Evolutionary conservation across 2,888 invertebrate genomes (phyloP).

Genomic region (Aporophyla nigra): DNA sequence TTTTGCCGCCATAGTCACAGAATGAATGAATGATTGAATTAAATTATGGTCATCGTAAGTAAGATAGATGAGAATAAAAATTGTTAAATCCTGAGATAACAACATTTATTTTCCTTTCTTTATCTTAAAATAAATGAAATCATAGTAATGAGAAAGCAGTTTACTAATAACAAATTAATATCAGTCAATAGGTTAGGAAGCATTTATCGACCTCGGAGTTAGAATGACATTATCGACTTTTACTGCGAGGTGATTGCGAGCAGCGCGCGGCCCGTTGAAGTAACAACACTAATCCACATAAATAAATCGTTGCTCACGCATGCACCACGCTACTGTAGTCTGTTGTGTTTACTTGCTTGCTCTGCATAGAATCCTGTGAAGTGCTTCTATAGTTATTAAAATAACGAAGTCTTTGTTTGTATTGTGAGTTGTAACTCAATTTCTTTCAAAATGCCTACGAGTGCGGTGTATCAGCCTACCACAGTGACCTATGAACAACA

Average conservation of each 20-base stretch:
- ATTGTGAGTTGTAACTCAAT: constrained; percentile 65
- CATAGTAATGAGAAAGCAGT: not conserved
- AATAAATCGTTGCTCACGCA: constrained; percentile 66
- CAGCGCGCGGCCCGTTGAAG: not conserved
- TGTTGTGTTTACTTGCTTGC: constrained; percentile 67
- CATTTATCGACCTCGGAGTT: not conserved
- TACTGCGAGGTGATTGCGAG: not conserved
- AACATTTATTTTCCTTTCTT: not conserved
- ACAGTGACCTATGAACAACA: constrained; percentile 94
- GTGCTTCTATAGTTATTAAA: constrained; percentile 53
- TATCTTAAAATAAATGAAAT: not conserved
- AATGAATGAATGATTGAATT: constrained; percentile 21
- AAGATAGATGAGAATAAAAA: constrained; percentile 12
- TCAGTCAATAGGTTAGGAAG: not conserved
- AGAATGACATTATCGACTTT: constrained; percentile 38
- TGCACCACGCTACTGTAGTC: constrained; percentile 49
- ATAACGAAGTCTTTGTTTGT: constrained; percentile 62
- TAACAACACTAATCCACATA: constrained; percentile 50
- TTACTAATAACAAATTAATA: not conserved
- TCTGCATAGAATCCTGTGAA: constrained; percentile 61
- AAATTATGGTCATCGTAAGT: constrained; percentile 2
- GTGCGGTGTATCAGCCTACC: constrained; percentile 95
- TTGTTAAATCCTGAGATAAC: not conserved
- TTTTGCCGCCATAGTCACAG: not conserved
- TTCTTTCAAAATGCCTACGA: constrained; percentile 91